Percentiles rank a stretch among this genome's conserved stretches.
phyloP scores from a whole-genome alignment of 1,140 invertebrate species.

The Cydia amplana region DNA sequence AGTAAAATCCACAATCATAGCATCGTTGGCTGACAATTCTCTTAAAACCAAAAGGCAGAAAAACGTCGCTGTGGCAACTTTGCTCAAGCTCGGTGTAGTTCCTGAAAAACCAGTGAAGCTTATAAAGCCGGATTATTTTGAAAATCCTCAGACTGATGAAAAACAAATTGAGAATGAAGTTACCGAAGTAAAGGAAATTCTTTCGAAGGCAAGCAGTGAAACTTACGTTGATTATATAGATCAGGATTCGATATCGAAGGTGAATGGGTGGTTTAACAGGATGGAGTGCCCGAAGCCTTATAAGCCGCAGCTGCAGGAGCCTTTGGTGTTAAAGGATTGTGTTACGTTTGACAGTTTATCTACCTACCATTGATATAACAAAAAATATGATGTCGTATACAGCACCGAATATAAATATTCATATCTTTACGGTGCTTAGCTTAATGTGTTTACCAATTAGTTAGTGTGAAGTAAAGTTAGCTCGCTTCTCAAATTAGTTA shows the following conservation, averaged over 20 bases:
- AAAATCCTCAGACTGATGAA: slow-evolving; percentile 18
- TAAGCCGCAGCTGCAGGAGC: slow-evolving; percentile 17
- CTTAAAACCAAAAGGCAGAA: slow-evolving; percentile 49
- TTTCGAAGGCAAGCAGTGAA: not conserved
- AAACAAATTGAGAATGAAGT: not conserved
- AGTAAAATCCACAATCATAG: slow-evolving; percentile 48
- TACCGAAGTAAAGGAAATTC: not conserved
- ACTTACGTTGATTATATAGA: slow-evolving; percentile 7
- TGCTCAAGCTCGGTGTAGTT: slow-evolving; percentile 49
- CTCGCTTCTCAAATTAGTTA: not conserved
- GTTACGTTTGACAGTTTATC: too few relatives aligned
- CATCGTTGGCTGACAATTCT: slow-evolving; percentile 40
- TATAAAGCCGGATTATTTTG: slow-evolving; percentile 49
- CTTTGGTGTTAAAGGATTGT: slow-evolving; percentile 35
- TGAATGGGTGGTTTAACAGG: slow-evolving; percentile 55
- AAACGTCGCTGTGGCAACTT: slow-evolving; percentile 55
- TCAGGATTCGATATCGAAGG: slow-evolving; percentile 54
- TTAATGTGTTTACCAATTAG: not conserved
- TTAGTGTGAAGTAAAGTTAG: not conserved
- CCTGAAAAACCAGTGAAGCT: slow-evolving; percentile 40
- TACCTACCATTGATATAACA: too few relatives aligned
- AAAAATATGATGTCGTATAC: too few relatives aligned
- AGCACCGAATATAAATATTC: too few relatives aligned
- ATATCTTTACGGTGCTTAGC: not conserved
- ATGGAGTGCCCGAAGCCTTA: slow-evolving; percentile 31